Percentiles rank a stretch among this genome's conserved stretches.
Conservation (phyloP, 1,140 invertebrate genomes). For the Heliothis subflexa region DNA sequence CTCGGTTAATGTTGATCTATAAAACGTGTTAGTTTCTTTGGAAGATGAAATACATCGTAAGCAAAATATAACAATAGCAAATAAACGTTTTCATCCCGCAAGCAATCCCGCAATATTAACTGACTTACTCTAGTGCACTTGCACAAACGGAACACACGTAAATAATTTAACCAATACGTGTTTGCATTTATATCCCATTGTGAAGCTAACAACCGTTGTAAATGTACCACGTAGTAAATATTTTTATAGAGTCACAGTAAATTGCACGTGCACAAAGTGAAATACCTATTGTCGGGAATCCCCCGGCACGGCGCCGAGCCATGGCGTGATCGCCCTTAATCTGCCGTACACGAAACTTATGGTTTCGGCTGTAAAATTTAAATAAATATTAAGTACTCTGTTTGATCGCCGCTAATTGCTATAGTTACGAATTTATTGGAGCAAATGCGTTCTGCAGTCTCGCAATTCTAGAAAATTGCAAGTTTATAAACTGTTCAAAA, state of each 20-base stretch:
- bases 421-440: constrained; percentile 42
- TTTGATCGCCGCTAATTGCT: constrained; percentile 52
- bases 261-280: constrained; percentile 59
- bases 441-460: not conserved
- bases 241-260: constrained; percentile 48
- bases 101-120: not conserved
- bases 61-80: constrained; percentile 1
- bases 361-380: constrained; percentile 64
- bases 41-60: no score
- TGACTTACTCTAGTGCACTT: not conserved
- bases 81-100: not conserved
- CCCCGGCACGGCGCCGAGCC: constrained; percentile 57
- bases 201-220: constrained; percentile 32
- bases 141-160: not conserved
- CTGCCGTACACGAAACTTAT: constrained; percentile 61
- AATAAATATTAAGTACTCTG: constrained; percentile 55
- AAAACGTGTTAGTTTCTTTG: no score
- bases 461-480: not conserved
- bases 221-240: constrained; percentile 38
- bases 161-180: constrained; percentile 12
- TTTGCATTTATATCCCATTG: constrained; percentile 33
- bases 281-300: constrained; percentile 61
- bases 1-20: no score
- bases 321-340: constrained; percentile 65
- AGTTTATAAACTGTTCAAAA: not conserved